Conservation (phyloP, 1,140 invertebrate genomes). For the Drosophila trapezifrons region DNA sequence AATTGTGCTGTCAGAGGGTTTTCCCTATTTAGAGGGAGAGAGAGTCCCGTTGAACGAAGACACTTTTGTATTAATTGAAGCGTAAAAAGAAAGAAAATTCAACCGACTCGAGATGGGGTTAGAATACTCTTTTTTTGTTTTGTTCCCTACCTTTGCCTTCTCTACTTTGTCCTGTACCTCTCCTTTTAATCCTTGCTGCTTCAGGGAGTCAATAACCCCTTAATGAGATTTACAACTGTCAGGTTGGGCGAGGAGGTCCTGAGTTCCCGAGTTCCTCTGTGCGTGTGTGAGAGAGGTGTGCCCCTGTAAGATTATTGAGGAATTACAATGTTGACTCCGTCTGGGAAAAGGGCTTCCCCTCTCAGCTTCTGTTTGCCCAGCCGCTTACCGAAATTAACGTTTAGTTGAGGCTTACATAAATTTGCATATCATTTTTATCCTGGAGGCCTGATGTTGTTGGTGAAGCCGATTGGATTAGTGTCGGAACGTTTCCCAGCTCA, state of each 20-base stretch:
- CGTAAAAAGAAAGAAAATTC: constrained; percentile 79
- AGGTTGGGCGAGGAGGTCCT: constrained; percentile 37
- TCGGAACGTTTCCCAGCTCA: constrained; percentile 33
- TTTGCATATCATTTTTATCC: constrained; percentile 72
- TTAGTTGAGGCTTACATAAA: constrained; percentile 77
- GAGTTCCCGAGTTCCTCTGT: not conserved
- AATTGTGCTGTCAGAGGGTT: constrained; percentile 61
- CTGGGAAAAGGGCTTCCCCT: constrained; percentile 34
- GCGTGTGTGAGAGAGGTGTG: constrained; percentile 51
- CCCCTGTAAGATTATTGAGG: constrained; percentile 70
- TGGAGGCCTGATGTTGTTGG: constrained; percentile 12
- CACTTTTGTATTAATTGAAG: constrained; percentile 82
- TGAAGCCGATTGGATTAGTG: constrained; percentile 65
- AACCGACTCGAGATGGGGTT: constrained; percentile 35
- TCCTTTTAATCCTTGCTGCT: constrained; percentile 64
- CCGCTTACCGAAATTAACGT: constrained; percentile 74
- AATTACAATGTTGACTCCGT: constrained; percentile 67
- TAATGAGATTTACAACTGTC: constrained; percentile 81
- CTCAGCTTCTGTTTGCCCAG: constrained; percentile 56
- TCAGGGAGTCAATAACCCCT: constrained; percentile 77
- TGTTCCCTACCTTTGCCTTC: constrained; percentile 12
- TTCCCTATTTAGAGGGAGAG: constrained; percentile 37
- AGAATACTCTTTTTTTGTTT: constrained; percentile 20
- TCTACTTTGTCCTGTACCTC: constrained; percentile 16
- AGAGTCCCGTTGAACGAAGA: constrained; percentile 45